Percentiles rank a stretch among this genome's conserved stretches.
These are phyloP conservation scores for Lissonota sp. DNA, from an alignment of 2,888 invertebrate genomes.

Conservation along the genomic window DNA sequence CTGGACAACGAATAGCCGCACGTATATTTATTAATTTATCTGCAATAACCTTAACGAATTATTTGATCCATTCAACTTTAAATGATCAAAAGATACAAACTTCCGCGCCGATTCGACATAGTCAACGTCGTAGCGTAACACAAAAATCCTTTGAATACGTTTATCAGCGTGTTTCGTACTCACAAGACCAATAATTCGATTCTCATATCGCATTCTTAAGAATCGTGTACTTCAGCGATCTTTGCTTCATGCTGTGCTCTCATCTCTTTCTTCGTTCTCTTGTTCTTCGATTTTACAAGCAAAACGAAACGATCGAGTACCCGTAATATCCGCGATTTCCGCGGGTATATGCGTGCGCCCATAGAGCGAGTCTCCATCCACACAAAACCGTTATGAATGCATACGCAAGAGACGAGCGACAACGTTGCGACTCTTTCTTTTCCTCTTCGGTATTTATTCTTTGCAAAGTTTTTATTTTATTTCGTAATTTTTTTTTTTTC, in stretches of 20 bases:
- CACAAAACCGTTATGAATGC: constrained; percentile 13
- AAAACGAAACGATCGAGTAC: constrained; percentile 26
- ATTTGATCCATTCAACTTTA: background rate
- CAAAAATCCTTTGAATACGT: constrained; percentile 70
- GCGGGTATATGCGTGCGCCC: constrained; percentile 51
- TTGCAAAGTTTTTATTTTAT: constrained; percentile 44
- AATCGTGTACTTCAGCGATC: constrained; percentile 66
- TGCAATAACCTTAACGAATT: background rate
- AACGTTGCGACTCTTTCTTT: constrained; percentile 53
- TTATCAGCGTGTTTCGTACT: constrained; percentile 75
- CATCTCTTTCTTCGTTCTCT: constrained; percentile 57
- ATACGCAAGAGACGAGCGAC: constrained; percentile 40
- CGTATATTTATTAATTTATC: constrained; percentile 39
- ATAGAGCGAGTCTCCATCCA: constrained; percentile 38
- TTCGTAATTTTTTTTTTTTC: constrained; percentile 18
- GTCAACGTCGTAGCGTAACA: background rate
- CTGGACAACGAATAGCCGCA: constrained; percentile 14
- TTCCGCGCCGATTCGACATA: no score
- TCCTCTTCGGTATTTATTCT: constrained; percentile 45
- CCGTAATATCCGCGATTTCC: constrained; percentile 44
- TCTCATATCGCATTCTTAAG: constrained; percentile 72
- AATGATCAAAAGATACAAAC: no score
- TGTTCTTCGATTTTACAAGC: constrained; percentile 62
- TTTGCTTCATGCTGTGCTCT: constrained; percentile 57
- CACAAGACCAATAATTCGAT: constrained; percentile 73